Percentiles rank a stretch among this genome's conserved stretches.
These are phyloP conservation scores for Falcaria lacertinaria DNA, from an alignment of 2,888 invertebrate species.

Conservation along the genomic window DNA sequence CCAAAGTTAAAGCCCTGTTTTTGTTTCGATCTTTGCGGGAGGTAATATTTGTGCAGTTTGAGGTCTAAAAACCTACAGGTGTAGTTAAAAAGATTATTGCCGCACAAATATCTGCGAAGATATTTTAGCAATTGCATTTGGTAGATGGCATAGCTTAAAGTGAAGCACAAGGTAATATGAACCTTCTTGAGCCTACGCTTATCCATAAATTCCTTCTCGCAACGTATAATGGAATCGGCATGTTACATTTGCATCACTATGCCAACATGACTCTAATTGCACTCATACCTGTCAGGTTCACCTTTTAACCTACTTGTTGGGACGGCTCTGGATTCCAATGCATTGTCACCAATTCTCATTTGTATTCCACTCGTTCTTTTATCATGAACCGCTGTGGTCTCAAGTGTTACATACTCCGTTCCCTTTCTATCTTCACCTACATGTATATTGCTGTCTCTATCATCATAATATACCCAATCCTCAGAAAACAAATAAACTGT, in stretches of 20 bases:
- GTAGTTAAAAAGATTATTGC: too few species aligned
- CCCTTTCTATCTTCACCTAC: conserved; percentile 33
- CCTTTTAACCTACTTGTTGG: conserved; percentile 74
- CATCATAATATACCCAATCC: conserved; percentile 54
- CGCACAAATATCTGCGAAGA: too few species aligned
- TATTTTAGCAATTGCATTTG: too few species aligned
- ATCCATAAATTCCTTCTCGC: conserved; percentile 13
- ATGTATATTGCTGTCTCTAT: conserved; percentile 40
- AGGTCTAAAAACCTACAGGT: too few species aligned
- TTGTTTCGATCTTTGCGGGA: background rate
- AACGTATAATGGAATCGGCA: conserved; percentile 28
- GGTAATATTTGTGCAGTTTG: too few species aligned
- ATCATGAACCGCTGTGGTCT: conserved; percentile 59
- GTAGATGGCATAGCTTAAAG: background rate
- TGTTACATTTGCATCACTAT: conserved; percentile 54
- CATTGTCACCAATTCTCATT: conserved; percentile 64
- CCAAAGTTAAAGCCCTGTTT: background rate
- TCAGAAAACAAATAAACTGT: conserved; percentile 50
- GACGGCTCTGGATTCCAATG: conserved; percentile 58
- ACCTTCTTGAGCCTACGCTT: background rate
- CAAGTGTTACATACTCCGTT: conserved; percentile 58
- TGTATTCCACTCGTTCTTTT: conserved; percentile 48
- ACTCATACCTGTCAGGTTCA: conserved; percentile 65
- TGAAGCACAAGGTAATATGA: background rate
- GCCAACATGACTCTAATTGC: conserved; percentile 62